Evolutionary conservation across 2,797 vertebrate species (phyloP), one percentile per base, ranked within the genome.

Genomic region (Propithecus perrieri): DNA sequence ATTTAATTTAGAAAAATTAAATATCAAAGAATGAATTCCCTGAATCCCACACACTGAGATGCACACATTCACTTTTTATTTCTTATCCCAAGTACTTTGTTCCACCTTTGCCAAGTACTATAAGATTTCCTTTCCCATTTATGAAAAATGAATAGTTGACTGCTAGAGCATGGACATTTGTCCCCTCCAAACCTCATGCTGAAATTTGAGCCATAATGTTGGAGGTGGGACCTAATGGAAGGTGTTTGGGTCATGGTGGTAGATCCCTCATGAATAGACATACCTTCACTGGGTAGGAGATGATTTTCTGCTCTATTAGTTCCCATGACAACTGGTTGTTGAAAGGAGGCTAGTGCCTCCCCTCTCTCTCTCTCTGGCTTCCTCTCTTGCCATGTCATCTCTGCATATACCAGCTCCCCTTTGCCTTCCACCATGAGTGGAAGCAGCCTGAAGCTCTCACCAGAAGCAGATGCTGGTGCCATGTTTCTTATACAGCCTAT

Each of bases 111-210:
- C 28, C 41, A 26, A 55, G 43, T 30, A 72, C 28, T 63, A n/a
- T 11, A 69, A 7, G n/a, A 55, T 88, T 80, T 85, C 43, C 69
- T 81, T 96, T 90, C 43, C 48, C 35, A 33, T n/a, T 94, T 80
- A n/a, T 72, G 35, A 94, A 85, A 95, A 97, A 43, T 89, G 26
- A 86, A 90, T 65, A 65, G 61, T 65, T 17, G 61, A 65, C 30
- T 33, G 33, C 30, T 65, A 65, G 1, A 33, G 61, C 30, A 65
- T 17, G 15, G 14, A 65, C 61, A 65, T 65, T n/a, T 33, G 61
- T n/a, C 61, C 61, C 33, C 61, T n/a, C 61, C 61, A 65, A 65
- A 65, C 14, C 57, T 59, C 26, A 65, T 65, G 33, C 14, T 65
- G 61, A 65, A 65, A 33, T 65, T 7, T 65, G 61, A 65, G 8